phyloP scores from a whole-genome alignment of 64 coral and sea anemone species.

The Dendrophyllia cribrosa region DNA sequence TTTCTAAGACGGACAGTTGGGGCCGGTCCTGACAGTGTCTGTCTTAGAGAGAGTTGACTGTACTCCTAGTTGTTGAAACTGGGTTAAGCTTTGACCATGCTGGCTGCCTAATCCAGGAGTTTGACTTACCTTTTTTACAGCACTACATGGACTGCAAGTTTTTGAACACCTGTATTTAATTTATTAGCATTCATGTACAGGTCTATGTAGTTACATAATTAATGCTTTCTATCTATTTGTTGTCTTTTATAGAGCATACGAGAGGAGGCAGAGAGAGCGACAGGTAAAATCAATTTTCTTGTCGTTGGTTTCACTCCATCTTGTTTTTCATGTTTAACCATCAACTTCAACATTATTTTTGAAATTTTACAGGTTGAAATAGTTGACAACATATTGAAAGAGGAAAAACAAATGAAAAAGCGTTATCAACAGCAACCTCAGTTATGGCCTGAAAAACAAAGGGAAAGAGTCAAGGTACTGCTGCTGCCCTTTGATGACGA shows the following conservation, averaged over 20 bases:
- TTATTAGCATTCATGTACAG: no score
- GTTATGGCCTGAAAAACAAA: slow-evolving; percentile 72
- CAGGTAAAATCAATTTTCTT: slow-evolving; percentile 43
- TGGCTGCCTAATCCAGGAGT: no score
- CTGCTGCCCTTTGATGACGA: not conserved
- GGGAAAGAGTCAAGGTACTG: slow-evolving; percentile 70
- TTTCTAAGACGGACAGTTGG: no score
- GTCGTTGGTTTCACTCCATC: not conserved
- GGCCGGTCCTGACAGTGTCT: no score
- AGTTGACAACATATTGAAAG: slow-evolving; percentile 58
- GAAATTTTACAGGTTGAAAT: slow-evolving; percentile 62
- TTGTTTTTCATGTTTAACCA: not conserved
- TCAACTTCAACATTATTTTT: not conserved
- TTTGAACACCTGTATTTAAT: no score
- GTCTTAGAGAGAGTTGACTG: no score
- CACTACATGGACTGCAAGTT: no score
- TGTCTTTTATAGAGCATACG: slow-evolving; percentile 62
- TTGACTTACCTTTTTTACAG: no score
- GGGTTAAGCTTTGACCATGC: no score
- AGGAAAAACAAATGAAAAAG: slow-evolving; percentile 83
- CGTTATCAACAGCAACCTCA: slow-evolving; percentile 79
- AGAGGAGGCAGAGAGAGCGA: slow-evolving; percentile 81
- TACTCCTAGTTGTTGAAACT: no score
- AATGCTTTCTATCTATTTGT: not conserved
- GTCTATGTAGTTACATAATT: not conserved